Evolutionary conservation across 2,113 vertebrate genomes (phyloP), one percentile per base, ranked within the genome.

Genomic region (Rhineura floridana): DNA sequence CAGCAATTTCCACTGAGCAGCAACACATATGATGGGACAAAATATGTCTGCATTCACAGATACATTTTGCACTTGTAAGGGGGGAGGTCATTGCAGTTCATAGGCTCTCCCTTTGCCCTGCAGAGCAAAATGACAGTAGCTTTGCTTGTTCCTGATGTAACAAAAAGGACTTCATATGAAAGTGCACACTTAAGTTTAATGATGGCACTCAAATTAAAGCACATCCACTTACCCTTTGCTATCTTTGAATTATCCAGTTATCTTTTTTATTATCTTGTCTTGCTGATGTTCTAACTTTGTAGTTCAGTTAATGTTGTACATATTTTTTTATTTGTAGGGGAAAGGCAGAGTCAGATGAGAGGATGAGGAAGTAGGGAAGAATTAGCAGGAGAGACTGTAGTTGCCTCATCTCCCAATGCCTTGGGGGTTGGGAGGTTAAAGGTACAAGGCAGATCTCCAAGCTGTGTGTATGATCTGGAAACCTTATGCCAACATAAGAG

Each of bases 241-340:
- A 93, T 91, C 85, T 85, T 94, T 95, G 95, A 93, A 95, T 95
- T 95, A 93, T 94, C 72, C 84, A 89, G 85, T 94, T 94, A 92
- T 95, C 76, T 94, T 23, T 95, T 93, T 93, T 94, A 93, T 92
- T 92, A 93, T 91, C 81, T 39, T 86, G 3, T 89, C 92, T 90
- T 33, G 7, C 80, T 86, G 23, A 28, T n/a, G 83, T 28, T 92
- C 80, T 92, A 91, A 87, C 91, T 84, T 9, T 63, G 30, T 87
- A 77, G 63, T 23, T 91, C n/a, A 72, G n/a, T 10, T 72, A 80
- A 62, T 78, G 25, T 76, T 11, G 11, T 88, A 19, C n/a, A 79
- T 83, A 44, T 84, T 91, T 84, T 86, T 87, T 81, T 70, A 50
- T 69, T 70, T 70, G 8, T 44, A 62, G 39, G 33, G 3, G 4